These are phyloP conservation scores for Deilephila porcellus DNA, from an alignment of 2,888 invertebrate genomes.

Conservation along the genomic window DNA sequence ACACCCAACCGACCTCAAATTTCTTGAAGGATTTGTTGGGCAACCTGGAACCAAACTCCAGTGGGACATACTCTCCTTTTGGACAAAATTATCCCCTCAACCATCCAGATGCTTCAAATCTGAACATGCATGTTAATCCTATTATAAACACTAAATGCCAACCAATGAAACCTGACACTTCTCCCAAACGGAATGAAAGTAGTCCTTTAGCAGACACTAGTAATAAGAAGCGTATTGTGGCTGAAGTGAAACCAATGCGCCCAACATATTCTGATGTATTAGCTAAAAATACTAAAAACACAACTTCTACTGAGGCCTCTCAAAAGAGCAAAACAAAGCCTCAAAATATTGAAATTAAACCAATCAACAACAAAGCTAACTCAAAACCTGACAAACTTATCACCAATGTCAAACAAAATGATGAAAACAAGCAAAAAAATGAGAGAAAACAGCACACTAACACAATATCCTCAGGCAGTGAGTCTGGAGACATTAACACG, in stretches of 20 bases:
- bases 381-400: conserved; percentile 71
- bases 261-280: conserved; percentile 94
- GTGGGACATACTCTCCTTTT: conserved; percentile 90
- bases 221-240: conserved; percentile 89
- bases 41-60: conserved; percentile 89
- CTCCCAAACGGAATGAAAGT: conserved; percentile 76
- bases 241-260: conserved; percentile 94
- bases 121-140: conserved; percentile 64
- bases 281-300: conserved; percentile 87
- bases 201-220: conserved; percentile 82
- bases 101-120: conserved; percentile 73
- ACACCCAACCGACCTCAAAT: conserved; percentile 73
- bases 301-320: conserved; percentile 71
- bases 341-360: conserved; percentile 74
- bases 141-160: conserved; percentile 61
- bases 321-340: conserved; percentile 68
- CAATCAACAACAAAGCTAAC: conserved; percentile 65
- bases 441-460: conserved; percentile 72
- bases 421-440: conserved; percentile 69
- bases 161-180: conserved; percentile 62
- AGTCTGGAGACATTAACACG: conserved; percentile 77
- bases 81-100: conserved; percentile 86
- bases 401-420: conserved; percentile 58
- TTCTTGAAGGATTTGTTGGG: conserved; percentile 89
- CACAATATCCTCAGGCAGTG: conserved; percentile 79